These are phyloP conservation scores for Apodemus speciosus DNA, from an alignment of 2,113 vertebrate genomes.

Conservation along the genomic window DNA sequence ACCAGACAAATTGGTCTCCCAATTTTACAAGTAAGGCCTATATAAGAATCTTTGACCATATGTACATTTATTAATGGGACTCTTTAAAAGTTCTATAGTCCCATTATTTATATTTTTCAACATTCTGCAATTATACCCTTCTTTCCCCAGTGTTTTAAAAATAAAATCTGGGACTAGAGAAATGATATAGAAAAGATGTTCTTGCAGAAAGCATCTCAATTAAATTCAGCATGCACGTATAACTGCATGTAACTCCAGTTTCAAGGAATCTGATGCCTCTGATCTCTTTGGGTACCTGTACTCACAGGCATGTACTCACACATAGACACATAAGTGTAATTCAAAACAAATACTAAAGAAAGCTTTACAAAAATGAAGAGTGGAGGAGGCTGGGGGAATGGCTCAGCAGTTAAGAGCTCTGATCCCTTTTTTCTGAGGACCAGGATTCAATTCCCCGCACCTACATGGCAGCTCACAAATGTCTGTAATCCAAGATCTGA, in stretches of 20 bases:
- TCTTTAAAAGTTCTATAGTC: not conserved
- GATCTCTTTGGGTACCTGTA: not conserved
- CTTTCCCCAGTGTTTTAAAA: not conserved
- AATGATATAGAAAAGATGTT: not conserved
- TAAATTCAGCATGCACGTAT: not conserved
- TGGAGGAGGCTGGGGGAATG: no score
- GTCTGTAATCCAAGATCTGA: no score
- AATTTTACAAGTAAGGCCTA: not conserved
- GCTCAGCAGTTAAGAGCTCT: no score
- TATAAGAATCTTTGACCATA: not conserved
- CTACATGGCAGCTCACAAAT: no score
- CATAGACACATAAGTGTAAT: not conserved
- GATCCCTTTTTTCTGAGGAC: no score
- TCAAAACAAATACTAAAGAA: not conserved
- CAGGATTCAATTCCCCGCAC: no score
- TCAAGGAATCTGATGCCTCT: not conserved
- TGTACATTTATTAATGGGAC: not conserved
- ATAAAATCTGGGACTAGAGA: not conserved
- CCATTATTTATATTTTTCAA: slow-evolving; percentile 14
- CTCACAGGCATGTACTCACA: not conserved
- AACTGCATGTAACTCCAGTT: not conserved
- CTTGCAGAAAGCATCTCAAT: not conserved
- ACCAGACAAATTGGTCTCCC: not conserved
- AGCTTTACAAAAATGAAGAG: not conserved
- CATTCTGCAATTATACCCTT: not conserved